Conservation (phyloP, 1,140 invertebrate species). For the Andrena cerasifolii region DNA sequence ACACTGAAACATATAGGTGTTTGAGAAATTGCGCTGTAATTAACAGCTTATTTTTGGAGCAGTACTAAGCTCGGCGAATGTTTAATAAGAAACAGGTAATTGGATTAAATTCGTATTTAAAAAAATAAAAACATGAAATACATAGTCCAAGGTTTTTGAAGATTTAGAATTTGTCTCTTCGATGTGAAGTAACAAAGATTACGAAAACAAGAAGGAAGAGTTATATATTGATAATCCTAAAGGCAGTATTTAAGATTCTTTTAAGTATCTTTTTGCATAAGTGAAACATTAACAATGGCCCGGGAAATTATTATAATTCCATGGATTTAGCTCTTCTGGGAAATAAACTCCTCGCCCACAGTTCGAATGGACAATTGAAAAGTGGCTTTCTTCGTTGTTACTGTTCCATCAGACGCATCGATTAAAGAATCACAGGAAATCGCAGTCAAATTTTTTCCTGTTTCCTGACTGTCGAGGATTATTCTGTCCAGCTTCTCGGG, state of each 20-base stretch:
- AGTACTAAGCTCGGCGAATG: neutral
- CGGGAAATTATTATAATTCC: neutral
- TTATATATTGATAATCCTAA: neutral
- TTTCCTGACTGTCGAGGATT: neutral
- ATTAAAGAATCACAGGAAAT: neutral
- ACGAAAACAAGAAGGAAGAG: neutral
- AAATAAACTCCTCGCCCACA: no score
- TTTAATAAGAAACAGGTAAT: neutral
- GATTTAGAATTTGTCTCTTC: neutral
- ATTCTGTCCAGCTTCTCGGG: neutral
- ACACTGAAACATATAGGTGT: neutral
- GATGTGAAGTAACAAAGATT: neutral
- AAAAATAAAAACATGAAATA: no score
- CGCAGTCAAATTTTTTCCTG: neutral
- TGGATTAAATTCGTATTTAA: neutral
- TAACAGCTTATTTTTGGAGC: neutral
- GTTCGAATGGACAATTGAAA: no score
- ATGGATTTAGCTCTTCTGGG: neutral
- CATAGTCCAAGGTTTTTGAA: no score
- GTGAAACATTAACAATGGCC: neutral
- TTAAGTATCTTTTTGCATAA: neutral
- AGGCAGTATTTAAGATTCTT: neutral
- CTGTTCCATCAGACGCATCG: no score
- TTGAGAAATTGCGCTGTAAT: neutral
- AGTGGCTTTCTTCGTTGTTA: no score